phyloP scores from a whole-genome alignment of 2,797 vertebrate genomes.

The Sternarchorhynchus goeldii region DNA sequence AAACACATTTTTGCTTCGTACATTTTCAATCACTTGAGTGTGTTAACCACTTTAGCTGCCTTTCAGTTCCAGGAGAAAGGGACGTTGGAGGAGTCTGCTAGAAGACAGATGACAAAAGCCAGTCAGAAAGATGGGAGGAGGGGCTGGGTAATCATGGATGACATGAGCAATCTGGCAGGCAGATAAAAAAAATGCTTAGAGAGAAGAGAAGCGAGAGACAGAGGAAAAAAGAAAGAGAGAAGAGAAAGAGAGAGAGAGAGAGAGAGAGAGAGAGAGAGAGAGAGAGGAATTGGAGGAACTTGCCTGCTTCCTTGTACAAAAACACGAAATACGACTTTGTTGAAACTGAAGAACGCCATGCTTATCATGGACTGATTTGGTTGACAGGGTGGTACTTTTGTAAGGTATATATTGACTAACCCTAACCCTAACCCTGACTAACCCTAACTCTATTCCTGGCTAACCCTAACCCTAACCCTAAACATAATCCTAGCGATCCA shows the following conservation, averaged over 20 bases:
- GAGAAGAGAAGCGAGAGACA: too few relatives aligned
- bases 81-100: slow-evolving; percentile 75
- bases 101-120: slow-evolving; percentile 81
- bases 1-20: slow-evolving; percentile 24
- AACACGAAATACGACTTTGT: slow-evolving; percentile 70
- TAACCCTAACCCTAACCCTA: too few relatives aligned
- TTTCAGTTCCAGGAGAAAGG: slow-evolving; percentile 79
- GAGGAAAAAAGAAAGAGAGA: too few relatives aligned
- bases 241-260: too few relatives aligned
- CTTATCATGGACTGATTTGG: slow-evolving; percentile 73
- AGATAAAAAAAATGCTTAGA: slow-evolving; percentile 53
- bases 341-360: slow-evolving; percentile 75
- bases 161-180: slow-evolving; percentile 68
- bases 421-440: background rate
- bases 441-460: too few relatives aligned
- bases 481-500: too few relatives aligned
- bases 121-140: slow-evolving; percentile 46
- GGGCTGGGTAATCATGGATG: slow-evolving; percentile 81
- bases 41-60: slow-evolving; percentile 86
- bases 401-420: slow-evolving; percentile 63
- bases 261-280: too few relatives aligned
- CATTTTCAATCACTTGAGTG: slow-evolving; percentile 81
- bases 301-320: slow-evolving; percentile 72
- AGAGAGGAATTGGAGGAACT: slow-evolving; percentile 71
- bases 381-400: slow-evolving; percentile 58